Evolutionary conservation across 1,140 invertebrate genomes (phyloP).

Genomic region (Hypothenemus hampei): DNA sequence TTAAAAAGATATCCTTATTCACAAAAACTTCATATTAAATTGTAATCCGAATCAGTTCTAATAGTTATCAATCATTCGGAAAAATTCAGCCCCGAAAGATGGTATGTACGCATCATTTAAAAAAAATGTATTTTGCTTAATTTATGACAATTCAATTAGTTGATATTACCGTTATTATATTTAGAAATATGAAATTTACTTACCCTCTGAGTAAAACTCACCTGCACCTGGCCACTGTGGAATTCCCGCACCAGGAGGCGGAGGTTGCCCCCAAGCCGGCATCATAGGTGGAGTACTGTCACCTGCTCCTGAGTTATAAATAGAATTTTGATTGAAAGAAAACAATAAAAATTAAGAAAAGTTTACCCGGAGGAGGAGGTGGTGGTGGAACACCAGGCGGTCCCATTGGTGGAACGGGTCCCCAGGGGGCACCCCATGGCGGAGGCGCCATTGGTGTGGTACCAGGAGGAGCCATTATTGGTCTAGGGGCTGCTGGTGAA

Average conservation of each 20-base stretch:
- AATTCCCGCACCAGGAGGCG: slow-evolving; percentile 51
- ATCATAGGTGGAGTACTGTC: slow-evolving; percentile 51
- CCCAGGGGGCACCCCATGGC: slow-evolving; percentile 35
- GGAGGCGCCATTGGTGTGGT: slow-evolving; percentile 49
- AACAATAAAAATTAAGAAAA: not conserved
- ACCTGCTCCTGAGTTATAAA: slow-evolving; percentile 28
- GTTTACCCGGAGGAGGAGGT: slow-evolving; percentile 50
- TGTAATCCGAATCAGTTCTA: not conserved
- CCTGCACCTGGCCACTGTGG: slow-evolving; percentile 50
- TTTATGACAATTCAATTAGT: not conserved
- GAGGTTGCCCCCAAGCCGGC: slow-evolving; percentile 49
- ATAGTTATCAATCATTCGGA: not conserved
- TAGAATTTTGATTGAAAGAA: not conserved
- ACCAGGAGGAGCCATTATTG: slow-evolving; percentile 57
- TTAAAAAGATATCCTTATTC: not conserved
- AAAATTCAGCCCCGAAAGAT: slow-evolving; percentile 21
- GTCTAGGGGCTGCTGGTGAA: slow-evolving; percentile 53
- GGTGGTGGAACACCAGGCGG: slow-evolving; percentile 48
- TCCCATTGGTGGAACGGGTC: slow-evolving; percentile 40
- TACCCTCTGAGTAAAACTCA: too few species aligned
- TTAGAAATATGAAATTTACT: too few species aligned
- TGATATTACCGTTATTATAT: too few species aligned
- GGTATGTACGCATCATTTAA: slow-evolving; percentile 38
- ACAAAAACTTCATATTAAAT: not conserved
- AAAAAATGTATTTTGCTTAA: slow-evolving; percentile 45